A percentile compares a stretch with the other conserved stretches of the same genome.
These are phyloP conservation scores for Silvanus unidentatus DNA, from an alignment of 2,888 invertebrate genomes.

Conservation along the genomic window DNA sequence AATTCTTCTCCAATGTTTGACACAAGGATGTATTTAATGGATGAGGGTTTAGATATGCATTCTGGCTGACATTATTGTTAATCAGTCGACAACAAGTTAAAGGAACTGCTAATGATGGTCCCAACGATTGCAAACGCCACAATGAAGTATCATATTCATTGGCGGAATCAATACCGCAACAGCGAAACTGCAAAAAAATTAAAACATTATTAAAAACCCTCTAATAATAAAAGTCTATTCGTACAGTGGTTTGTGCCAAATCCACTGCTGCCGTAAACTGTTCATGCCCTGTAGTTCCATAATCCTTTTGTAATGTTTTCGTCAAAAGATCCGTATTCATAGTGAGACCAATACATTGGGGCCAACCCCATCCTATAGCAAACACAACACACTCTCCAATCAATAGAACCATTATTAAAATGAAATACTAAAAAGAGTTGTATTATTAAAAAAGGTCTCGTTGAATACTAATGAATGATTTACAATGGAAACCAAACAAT, in stretches of 20 bases:
- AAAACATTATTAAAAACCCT: no score
- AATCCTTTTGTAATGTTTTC: conserved; percentile 66
- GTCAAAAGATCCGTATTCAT: conserved; percentile 62
- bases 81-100: conserved; percentile 55
- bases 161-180: conserved; percentile 74
- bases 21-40: conserved; percentile 67
- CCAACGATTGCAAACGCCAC: conserved; percentile 71
- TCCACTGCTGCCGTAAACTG: conserved; percentile 77
- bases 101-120: conserved; percentile 50
- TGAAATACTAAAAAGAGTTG: conserved; percentile 59
- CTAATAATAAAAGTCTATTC: not conserved
- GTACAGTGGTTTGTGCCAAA: conserved; percentile 62
- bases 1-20: conserved; percentile 57
- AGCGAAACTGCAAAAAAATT: conserved; percentile 59
- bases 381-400: conserved; percentile 67
- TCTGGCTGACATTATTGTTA: conserved; percentile 48
- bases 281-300: conserved; percentile 68
- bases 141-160: conserved; percentile 75
- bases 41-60: conserved; percentile 67
- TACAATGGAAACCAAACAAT: conserved; percentile 65
- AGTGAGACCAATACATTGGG: conserved; percentile 68
- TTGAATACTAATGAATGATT: conserved; percentile 34
- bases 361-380: conserved; percentile 67
- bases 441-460: conserved; percentile 11
- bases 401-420: conserved; percentile 61